phyloP scores from a whole-genome alignment of 1,140 invertebrate species.

The Glossosoma conforme region DNA sequence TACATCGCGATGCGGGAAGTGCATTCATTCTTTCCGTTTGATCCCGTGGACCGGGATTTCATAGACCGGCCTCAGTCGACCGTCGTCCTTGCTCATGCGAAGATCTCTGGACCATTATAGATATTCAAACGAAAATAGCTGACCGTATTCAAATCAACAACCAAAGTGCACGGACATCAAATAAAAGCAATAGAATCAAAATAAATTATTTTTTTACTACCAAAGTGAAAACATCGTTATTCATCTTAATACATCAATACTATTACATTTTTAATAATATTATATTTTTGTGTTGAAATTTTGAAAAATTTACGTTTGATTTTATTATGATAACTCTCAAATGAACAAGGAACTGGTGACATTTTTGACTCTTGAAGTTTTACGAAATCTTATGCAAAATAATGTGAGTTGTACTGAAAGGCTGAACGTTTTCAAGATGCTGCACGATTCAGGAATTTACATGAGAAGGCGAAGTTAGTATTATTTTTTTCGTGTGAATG shows the following conservation, averaged over 20 bases:
- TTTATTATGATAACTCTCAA: not conserved
- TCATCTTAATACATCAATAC: too few relatives aligned
- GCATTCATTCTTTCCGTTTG: conserved; percentile 13
- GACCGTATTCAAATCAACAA: too few relatives aligned
- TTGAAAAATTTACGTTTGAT: not conserved
- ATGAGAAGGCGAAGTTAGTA: conserved; percentile 26
- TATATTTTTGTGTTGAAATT: not conserved
- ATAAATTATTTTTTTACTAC: too few relatives aligned
- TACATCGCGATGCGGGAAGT: conserved; percentile 21
- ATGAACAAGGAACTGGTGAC: conserved; percentile 23
- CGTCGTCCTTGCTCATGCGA: conserved; percentile 4
- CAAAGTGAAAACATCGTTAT: too few relatives aligned
- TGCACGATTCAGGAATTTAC: conserved; percentile 28
- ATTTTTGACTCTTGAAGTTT: conserved; percentile 20
- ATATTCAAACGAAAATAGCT: too few relatives aligned
- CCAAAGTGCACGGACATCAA: too few relatives aligned
- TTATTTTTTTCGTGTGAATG: not conserved
- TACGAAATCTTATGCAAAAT: conserved; percentile 24
- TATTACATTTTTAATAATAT: too few relatives aligned
- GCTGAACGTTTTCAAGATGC: conserved; percentile 18
- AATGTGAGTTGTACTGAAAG: conserved; percentile 21
- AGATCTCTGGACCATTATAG: conserved; percentile 10
- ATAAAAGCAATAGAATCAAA: too few relatives aligned
- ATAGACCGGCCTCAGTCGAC: conserved; percentile 14
- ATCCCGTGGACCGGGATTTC: conserved; percentile 6